These are phyloP conservation scores for Huso huso DNA, from an alignment of 2,797 vertebrate species.

Conservation along the genomic window DNA sequence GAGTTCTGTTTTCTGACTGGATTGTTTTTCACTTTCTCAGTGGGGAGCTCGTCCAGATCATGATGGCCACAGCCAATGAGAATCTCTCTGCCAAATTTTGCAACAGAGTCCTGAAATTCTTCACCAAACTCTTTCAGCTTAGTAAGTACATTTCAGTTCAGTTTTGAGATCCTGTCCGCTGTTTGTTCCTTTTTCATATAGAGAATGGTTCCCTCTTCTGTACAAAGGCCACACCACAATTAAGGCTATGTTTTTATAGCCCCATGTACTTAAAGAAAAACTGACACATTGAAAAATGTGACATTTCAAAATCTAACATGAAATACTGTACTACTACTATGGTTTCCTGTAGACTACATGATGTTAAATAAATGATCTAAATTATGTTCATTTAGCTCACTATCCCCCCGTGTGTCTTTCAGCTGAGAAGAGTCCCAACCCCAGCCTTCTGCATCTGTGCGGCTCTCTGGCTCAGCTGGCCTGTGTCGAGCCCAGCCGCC, in stretches of 20 bases:
- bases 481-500: slow-evolving; percentile 79
- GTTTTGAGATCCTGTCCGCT: not conserved
- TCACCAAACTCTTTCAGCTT: slow-evolving; percentile 97
- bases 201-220: too few relatives aligned
- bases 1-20: not conserved
- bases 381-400: not conserved
- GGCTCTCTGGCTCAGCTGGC: slow-evolving; percentile 93
- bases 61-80: slow-evolving; percentile 97
- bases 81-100: slow-evolving; percentile 95
- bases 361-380: too few relatives aligned
- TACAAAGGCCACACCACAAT: too few relatives aligned
- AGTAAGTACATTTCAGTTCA: slow-evolving; percentile 63
- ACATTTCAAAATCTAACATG: too few relatives aligned
- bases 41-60: slow-evolving; percentile 95
- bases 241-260: too few relatives aligned
- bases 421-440: slow-evolving; percentile 97
- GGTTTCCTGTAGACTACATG: too few relatives aligned
- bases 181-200: not conserved
- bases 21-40: slow-evolving; percentile 41
- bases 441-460: slow-evolving; percentile 84
- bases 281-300: too few relatives aligned
- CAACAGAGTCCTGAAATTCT: slow-evolving; percentile 94
- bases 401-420: not conserved
- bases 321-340: too few relatives aligned
- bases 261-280: too few relatives aligned